These are phyloP conservation scores for Machimus rusticus DNA, from an alignment of 2,888 invertebrate species.

Conservation along the genomic window DNA sequence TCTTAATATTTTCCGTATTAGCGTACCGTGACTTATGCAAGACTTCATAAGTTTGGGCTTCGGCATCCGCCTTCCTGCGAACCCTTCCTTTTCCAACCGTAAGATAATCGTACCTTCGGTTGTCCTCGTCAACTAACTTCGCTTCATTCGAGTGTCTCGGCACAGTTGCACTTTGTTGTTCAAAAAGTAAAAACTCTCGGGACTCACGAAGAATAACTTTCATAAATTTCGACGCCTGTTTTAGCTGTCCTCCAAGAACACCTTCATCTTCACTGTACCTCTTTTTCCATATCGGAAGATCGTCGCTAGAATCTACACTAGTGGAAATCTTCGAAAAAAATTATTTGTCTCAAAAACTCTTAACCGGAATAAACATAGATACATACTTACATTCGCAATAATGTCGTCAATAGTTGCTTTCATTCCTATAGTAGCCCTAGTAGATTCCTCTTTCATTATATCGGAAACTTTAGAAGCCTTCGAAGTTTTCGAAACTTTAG, in stretches of 20 bases:
- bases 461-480: background rate
- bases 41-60: constrained; percentile 72
- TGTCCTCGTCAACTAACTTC: constrained; percentile 67
- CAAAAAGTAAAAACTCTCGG: constrained; percentile 70
- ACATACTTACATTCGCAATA: background rate
- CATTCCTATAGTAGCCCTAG: background rate
- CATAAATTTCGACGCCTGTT: constrained; percentile 65
- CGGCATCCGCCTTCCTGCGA: constrained; percentile 71
- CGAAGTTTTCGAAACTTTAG: background rate
- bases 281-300: constrained; percentile 2
- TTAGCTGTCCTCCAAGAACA: background rate
- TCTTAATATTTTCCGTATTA: constrained; percentile 66
- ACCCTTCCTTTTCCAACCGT: constrained; percentile 73
- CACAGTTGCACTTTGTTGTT: constrained; percentile 70
- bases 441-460: background rate
- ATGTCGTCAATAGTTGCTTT: constrained; percentile 10
- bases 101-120: constrained; percentile 72
- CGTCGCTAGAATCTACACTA: constrained; percentile 3
- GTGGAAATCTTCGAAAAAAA: background rate
- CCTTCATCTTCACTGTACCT: background rate
- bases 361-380: background rate
- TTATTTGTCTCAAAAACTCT: background rate
- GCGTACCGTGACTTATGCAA: constrained; percentile 73
- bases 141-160: constrained; percentile 70
- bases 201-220: constrained; percentile 73